Percentiles rank a stretch among this genome's conserved stretches.
Conservation (phyloP, 2,888 invertebrate species). For the Eretmocerus hayati region DNA sequence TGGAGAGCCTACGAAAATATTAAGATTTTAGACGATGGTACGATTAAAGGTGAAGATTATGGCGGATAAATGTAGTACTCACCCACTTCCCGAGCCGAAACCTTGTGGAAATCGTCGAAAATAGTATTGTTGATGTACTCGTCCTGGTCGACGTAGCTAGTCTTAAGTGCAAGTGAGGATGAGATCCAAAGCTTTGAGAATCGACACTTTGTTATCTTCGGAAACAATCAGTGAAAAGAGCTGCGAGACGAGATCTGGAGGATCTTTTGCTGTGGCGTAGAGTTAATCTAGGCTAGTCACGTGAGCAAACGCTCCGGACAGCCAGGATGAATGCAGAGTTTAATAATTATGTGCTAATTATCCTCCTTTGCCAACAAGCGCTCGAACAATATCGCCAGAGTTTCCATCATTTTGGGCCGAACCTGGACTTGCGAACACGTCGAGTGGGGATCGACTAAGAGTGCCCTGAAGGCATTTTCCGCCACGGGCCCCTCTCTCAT, state of each 20-base stretch:
- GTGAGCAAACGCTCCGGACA: slow-evolving; percentile 57
- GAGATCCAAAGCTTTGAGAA: slow-evolving; percentile 35
- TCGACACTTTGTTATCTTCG: slow-evolving; percentile 28
- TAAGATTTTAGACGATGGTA: no score
- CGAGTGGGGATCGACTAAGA: slow-evolving; percentile 38
- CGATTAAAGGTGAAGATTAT: no score
- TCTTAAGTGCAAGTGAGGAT: slow-evolving; percentile 29
- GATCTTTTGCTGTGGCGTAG: slow-evolving; percentile 3
- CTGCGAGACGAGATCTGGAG: slow-evolving; percentile 27
- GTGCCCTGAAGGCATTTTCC: slow-evolving; percentile 30
- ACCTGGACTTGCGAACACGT: slow-evolving; percentile 28
- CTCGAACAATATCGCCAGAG: slow-evolving; percentile 25
- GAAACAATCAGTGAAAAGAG: slow-evolving; percentile 28
- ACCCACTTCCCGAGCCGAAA: slow-evolving; percentile 28
- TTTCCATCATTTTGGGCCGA: slow-evolving; percentile 25
- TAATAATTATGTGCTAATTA: slow-evolving; percentile 24
- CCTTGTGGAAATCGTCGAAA: slow-evolving; percentile 31
- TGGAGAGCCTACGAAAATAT: slow-evolving; percentile 35
- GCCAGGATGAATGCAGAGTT: slow-evolving; percentile 52
- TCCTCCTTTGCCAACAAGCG: slow-evolving; percentile 23
- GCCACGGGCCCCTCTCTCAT: slow-evolving; percentile 27
- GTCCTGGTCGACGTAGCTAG: slow-evolving; percentile 23
- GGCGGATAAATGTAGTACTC: no score
- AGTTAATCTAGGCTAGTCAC: slow-evolving; percentile 46
- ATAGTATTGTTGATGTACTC: slow-evolving; percentile 29